Evolutionary conservation across 53 echinoderm and acorn worm genomes (phyloP), one percentile per base, ranked within the genome.

Genomic region (Mesocentrotus franciscanus): DNA sequence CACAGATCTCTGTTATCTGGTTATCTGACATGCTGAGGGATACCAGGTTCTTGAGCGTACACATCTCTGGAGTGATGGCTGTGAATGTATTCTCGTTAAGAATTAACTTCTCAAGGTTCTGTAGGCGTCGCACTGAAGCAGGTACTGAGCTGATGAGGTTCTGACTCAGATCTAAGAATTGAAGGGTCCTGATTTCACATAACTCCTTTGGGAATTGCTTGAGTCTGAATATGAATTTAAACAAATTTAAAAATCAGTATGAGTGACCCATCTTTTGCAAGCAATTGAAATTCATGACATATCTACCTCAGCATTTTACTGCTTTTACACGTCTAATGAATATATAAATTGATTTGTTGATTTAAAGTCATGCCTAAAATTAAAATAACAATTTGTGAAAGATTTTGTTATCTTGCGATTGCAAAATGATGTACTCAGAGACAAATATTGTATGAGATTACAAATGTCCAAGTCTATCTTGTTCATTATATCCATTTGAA

Each of bases 1-100:
- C 98, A 55, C 96, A 96, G 79, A 99, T 94, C 93, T 96, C 95
- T 24, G 95, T 94, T 30, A 98, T 85, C 81, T 90, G 92, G 78
- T 99, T 99, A 42, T 96, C 85, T 0, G 96, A 95, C 98, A 99
- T 94, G 20, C 93, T 79, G n/a, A 99, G 98, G 27, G 95, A 96
- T 15, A 59, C 74, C 24, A 99, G 92, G 95, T 96, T 93, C 36
- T 83, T 94, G 66, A 98, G 93, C 11, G 90, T 76, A 57, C 98
- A 97, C n/a, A 98, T 84, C 74, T 97, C 97, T 16, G 90, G 83
- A 60, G 98, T 97, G 60, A 99, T 96, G n/a, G 92, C 95, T 78
- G 95, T 58, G 91, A 99, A 98, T 16, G 39, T 42, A 71, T 99
- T 99, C 30, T 96, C 94, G 90, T 97, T 96, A 18, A 99, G 91